Base-by-base conservation (phyloP, 2,113 vertebrate genomes). In the Cromileptes altivelis region DNA sequence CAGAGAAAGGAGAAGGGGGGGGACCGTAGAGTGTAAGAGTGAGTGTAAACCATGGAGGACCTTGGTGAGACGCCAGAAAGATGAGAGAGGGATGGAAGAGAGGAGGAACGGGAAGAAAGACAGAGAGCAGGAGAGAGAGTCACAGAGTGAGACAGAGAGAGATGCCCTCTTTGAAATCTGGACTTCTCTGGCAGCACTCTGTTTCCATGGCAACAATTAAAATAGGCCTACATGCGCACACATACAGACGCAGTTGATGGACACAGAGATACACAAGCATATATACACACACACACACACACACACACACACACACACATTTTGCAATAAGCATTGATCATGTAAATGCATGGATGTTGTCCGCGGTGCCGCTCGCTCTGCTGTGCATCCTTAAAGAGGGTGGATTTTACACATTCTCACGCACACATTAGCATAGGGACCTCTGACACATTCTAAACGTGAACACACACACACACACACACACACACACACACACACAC, bases 161-260 rank as follows among this genome's bases (percentile, higher is more conserved):
- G 80, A 87, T 90, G 91, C 84, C 89, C 90, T 90, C 91, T 90
- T 93, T 95, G 92, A 95, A 45, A 94, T 95, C 91, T 94, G 90
- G 92, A 94, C 92, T 91, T 92, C 93, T 94, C 93, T 91, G 90
- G 91, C 91, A 94, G 92, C 92, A 94, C 95, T 95, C 95, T 94
- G 95, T 96, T 96, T 95, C 95, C 94, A 96, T 96, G 91, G 94
- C 93, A 96, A 96, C 95, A 94, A 91, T 95, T 95, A 96, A 95
- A 95, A 94, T 95, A 95, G 94, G 92, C 89, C 92, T 93, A 91
- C 88, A 92, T 83, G 78, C 60, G 56, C 88, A 72, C 68, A 86
- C 77, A 75, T 78, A 85, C 69, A 88, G 75, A 87, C 72, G 61
- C 64, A 85, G 92, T 80, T 93, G 94, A 95, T 94, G 92, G 93